Base-by-base conservation (phyloP, 2,888 invertebrate species). In the Drosophila austrosaltans region DNA sequence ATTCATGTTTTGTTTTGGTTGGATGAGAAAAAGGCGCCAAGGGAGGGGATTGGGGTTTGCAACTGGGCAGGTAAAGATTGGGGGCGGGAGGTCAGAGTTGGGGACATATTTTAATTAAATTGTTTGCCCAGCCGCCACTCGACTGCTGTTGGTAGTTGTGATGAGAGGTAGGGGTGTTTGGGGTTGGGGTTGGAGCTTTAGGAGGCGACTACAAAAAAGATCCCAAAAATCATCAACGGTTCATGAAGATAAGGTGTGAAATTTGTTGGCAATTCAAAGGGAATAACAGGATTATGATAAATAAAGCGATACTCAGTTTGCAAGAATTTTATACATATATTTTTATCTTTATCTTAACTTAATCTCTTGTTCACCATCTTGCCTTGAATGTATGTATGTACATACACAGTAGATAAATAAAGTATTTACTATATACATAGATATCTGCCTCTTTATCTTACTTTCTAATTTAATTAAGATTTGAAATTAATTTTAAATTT, bases 41-140 rank as follows among this genome's bases (percentile, higher is more conserved):
- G 32, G 40, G 7, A 36, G 12, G 40, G 25, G 10, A 39, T 20
- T 53, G 48, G 22, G 20, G 40, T 2, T 16, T 16, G 16, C 16
- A 36, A 36, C 36, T 40, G n/a, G 48, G 48, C 25, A 48, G 48
- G 48, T 48, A 12, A 4, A 12, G 25, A 48, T 25, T 48, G 5
- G 1, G 10, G 22, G 12, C 10, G 48, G 48, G 16, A 48, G 20
- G 48, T 20, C 22, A 22, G 20, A 22, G 48, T 8, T 22, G 48
- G 58, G 25, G 74, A 72, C 82, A 82, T 87, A 82, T 87, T 82
- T 82, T 85, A 82, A 82, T 82, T 82, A 82, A 82, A 82, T 85
- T 82, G 82, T 85, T 85, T 77, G 79, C 75, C 73, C 62, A 57
- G 62, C 53, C 42, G 44, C 25, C 36, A 10, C 22, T 22, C 12